These are phyloP conservation scores for Carettochelys insculpta DNA, from an alignment of 2,113 vertebrate genomes.

Conservation along the genomic window DNA sequence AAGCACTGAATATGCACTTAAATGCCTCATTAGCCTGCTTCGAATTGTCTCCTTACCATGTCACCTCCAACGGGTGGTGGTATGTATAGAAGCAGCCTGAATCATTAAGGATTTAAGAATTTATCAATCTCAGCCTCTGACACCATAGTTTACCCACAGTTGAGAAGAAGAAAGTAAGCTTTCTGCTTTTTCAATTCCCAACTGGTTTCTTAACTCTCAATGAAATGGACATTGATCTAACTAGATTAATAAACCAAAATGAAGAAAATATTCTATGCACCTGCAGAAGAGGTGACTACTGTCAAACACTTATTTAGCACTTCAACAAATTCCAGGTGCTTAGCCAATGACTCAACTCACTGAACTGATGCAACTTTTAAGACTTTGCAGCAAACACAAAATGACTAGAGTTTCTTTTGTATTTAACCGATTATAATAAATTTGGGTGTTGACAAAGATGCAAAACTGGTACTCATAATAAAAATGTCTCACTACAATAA, in stretches of 20 bases:
- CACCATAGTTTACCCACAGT: background rate
- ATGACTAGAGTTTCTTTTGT: background rate
- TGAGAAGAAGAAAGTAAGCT: background rate
- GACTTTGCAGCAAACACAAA: background rate
- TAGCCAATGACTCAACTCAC: background rate
- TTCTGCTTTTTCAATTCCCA: background rate
- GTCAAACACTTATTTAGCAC: background rate
- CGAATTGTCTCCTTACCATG: too few species aligned
- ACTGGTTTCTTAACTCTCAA: background rate
- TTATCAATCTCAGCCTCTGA: background rate
- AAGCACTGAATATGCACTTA: too few species aligned
- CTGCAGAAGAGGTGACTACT: background rate
- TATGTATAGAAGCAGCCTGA: too few species aligned
- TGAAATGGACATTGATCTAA: background rate
- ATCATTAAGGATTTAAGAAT: background rate
- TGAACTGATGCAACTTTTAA: background rate
- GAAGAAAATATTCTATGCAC: too few species aligned
- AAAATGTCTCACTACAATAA: background rate
- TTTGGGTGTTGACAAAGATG: background rate
- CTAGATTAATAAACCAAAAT: background rate
- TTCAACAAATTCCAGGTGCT: background rate
- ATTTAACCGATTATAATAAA: background rate
- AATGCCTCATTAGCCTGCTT: too few species aligned
- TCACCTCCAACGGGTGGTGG: too few species aligned
- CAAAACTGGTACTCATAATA: background rate